A percentile compares a stretch with the other conserved stretches of the same genome.
phyloP scores from a whole-genome alignment of 2,888 invertebrate genomes.

The Phaedon cochleariae region DNA sequence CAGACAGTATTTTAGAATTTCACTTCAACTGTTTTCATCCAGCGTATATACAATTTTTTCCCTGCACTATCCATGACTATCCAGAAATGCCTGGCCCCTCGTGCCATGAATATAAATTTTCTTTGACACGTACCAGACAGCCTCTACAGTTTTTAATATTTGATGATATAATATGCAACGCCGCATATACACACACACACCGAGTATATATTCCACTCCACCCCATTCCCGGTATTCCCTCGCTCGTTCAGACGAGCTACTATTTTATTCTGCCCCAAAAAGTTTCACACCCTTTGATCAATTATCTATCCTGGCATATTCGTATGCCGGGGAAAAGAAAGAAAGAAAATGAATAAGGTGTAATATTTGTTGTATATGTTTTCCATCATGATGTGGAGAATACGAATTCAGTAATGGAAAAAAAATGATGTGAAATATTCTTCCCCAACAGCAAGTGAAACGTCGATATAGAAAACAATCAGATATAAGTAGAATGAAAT shows the following conservation, averaged over 20 bases:
- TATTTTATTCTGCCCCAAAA: conserved; percentile 24
- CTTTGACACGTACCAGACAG: conserved; percentile 34
- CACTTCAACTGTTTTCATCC: no score
- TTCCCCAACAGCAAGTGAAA: no score
- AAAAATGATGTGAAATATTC: no score
- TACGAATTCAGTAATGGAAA: no score
- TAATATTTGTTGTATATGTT: no score
- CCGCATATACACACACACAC: conserved; percentile 3
- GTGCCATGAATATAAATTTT: conserved; percentile 33
- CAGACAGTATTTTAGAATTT: no score
- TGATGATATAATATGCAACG: conserved; percentile 31
- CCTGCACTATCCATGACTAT: no score
- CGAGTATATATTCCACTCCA: conserved; percentile 19
- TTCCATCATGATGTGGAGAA: no score
- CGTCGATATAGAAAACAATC: no score
- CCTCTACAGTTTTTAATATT: conserved; percentile 35
- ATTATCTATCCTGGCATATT: conserved; percentile 14
- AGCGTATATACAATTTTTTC: no score
- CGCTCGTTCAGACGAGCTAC: conserved; percentile 2
- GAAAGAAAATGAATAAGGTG: background rate
- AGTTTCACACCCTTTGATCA: conserved; percentile 27
- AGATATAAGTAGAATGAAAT: no score
- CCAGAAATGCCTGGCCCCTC: background rate
- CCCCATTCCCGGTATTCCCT: conserved; percentile 18
- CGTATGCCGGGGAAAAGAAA: background rate